Evolutionary conservation across 1,140 invertebrate genomes (phyloP).

Genomic region (Diprion similis): DNA sequence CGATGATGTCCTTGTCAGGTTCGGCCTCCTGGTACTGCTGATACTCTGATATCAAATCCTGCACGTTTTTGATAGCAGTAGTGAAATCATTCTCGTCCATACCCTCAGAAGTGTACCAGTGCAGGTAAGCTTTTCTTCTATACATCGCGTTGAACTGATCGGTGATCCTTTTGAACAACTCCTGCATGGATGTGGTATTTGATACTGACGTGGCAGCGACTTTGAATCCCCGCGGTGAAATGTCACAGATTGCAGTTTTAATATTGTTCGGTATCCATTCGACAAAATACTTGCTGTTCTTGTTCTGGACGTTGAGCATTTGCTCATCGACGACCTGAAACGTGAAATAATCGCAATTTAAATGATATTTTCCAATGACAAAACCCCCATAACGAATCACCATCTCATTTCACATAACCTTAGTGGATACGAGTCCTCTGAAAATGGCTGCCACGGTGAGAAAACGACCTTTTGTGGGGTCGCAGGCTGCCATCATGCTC

Average conservation of each 20-base stretch:
- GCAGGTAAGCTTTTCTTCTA: conserved; percentile 67
- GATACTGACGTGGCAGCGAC: conserved; percentile 72
- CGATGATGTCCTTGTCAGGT: conserved; percentile 9
- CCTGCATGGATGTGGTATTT: conserved; percentile 71
- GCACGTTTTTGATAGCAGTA: conserved; percentile 16
- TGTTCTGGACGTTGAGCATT: conserved; percentile 75
- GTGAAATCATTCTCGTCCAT: conserved; percentile 17
- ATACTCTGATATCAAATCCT: conserved; percentile 19
- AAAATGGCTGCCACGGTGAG: conserved; percentile 77
- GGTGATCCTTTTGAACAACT: conserved; percentile 72
- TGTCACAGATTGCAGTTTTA: conserved; percentile 70
- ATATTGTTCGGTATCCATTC: conserved; percentile 79
- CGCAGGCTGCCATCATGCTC: conserved; percentile 76
- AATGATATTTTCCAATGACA: too few relatives aligned
- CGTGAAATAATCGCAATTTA: not conserved
- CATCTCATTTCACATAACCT: conserved; percentile 35
- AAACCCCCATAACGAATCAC: too few relatives aligned
- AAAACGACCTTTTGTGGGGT: conserved; percentile 72
- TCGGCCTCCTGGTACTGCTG: conserved; percentile 34
- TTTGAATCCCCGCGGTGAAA: conserved; percentile 64
- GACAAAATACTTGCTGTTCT: conserved; percentile 76
- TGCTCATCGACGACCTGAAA: conserved; percentile 75
- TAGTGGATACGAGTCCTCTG: conserved; percentile 78
- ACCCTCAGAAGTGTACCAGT: not conserved
- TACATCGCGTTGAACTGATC: conserved; percentile 85